Evolutionary conservation across 2,888 invertebrate species (phyloP), one percentile per base, ranked within the genome.

Genomic region (Tipula lateralis): DNA sequence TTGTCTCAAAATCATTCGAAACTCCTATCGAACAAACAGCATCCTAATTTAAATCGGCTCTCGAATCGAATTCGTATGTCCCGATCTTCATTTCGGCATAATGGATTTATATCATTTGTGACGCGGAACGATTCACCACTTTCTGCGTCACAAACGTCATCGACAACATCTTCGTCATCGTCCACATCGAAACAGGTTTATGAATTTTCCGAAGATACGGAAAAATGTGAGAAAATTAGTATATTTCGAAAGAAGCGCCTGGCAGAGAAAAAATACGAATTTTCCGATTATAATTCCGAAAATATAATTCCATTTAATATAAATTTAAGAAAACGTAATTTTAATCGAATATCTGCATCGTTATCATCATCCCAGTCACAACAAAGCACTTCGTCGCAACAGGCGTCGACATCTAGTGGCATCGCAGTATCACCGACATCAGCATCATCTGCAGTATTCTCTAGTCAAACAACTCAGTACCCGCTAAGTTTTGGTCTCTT

Each of bases 231-330:
- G 88, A 96, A 96, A 88, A 92, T 96, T n/a, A 96, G 95, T 87
- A 94, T 94, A 87, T 96, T 96, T 88, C 92, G 97, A 6, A 96
- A 96, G 88, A 93, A 96, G 84, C 93, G 96, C 6, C 90, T 97
- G 84, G 97, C 97, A 0, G 97, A 97, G 88, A 97, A 97, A 89
- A 97, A 96, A 89, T 97, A 97, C 88, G 97, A 97, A 88, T 97
- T 97, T 88, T 95, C 95, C 0, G 96, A 96, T 87, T 96, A 96
- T 85, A 93, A 93, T 86, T 91, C 92, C 0, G 93, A 93, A 87
- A 93, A 93, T 87, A 93, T 93, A 85, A 91, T 93, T 87, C 91
- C 88, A 83, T 89, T 88, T 87, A 91, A 88, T 86, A 92, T 82
- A 30, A 82, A 82, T 82, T 82, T 82, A 82, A 29, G 82, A 30